These are phyloP conservation scores for Pteropus rufus DNA, from an alignment of 2,797 vertebrate genomes.

Conservation along the genomic window DNA sequence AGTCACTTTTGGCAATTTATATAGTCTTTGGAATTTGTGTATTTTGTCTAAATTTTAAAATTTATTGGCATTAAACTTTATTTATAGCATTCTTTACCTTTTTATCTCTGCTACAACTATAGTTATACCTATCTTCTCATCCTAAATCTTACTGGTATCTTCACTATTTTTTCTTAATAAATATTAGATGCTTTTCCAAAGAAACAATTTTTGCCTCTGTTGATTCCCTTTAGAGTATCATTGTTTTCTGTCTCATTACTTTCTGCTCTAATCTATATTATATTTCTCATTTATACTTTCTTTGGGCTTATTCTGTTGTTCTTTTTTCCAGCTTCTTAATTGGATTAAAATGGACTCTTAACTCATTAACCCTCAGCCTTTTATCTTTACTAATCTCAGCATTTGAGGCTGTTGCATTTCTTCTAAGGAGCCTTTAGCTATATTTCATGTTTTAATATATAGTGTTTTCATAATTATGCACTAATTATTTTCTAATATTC, in stretches of 20 bases:
- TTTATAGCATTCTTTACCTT: background rate
- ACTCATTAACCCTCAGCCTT: background rate
- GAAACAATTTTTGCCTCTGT: background rate
- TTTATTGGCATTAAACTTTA: background rate
- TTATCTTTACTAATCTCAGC: background rate
- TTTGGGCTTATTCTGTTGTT: background rate
- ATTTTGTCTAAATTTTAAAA: background rate
- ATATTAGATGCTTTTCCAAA: background rate
- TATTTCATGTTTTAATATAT: background rate
- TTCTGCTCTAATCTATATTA: background rate
- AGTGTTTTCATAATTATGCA: background rate
- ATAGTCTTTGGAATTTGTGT: background rate
- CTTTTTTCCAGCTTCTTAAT: conserved; percentile 31
- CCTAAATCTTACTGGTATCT: background rate
- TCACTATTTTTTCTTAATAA: background rate
- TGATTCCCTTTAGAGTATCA: background rate
- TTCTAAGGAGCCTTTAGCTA: background rate
- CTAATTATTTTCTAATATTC: background rate
- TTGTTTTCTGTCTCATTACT: background rate
- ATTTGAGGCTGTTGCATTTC: background rate
- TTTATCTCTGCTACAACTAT: background rate
- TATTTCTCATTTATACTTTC: background rate
- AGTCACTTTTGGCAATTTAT: background rate
- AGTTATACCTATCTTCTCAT: background rate
- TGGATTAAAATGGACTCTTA: background rate